Evolutionary conservation across 2,113 vertebrate genomes (phyloP), one percentile per base, ranked within the genome.

Genomic region (Xiphias gladius): DNA sequence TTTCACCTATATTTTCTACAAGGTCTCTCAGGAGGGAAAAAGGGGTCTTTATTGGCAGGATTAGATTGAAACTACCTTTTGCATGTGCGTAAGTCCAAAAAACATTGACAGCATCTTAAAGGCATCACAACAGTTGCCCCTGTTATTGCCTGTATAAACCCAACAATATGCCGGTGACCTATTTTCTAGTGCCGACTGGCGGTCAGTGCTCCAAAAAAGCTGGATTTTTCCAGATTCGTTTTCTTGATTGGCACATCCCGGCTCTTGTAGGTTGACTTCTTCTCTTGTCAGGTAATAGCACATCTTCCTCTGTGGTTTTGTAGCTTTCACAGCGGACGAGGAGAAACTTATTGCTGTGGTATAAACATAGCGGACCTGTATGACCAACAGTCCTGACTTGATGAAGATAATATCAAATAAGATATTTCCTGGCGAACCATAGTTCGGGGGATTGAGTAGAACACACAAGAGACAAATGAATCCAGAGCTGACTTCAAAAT

Each of bases 1-100:
- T 93, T 90, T 65, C 55, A 66, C 57, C 39, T 82, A 58, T 55
- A 74, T 85, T 68, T 80, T 86, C 52, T 52, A 69, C 75, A 88
- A 84, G 81, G 88, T 88, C 80, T 68, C 63, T 79, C 13, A 78
- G 85, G 69, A 63, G 76, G 48, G 73, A 55, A 73, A 46, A 62
- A 1, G 17, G 13, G 7, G 7, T 59, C 1, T 81, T 84, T 50
- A 37, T 39, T 73, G 5, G 63, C 26, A 70, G 16, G 30, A 76
- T 78, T 52, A 48, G 3, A 32, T 28, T 72, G 10, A 59, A 77
- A 69, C 61, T 0, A 67, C 58, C 28, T 22, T 48, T 7, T 57
- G 12, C 43, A 69, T 1, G 7, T 26, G 14, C 39, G 41, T 28
- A 17, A 32, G 7, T 59, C 12, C 16, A 30, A 61, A 52, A 35